Percentiles rank a stretch among this genome's conserved stretches.
Evolutionary conservation across 1,140 invertebrate genomes (phyloP).

Genomic region (Drosophila eugracilis): DNA sequence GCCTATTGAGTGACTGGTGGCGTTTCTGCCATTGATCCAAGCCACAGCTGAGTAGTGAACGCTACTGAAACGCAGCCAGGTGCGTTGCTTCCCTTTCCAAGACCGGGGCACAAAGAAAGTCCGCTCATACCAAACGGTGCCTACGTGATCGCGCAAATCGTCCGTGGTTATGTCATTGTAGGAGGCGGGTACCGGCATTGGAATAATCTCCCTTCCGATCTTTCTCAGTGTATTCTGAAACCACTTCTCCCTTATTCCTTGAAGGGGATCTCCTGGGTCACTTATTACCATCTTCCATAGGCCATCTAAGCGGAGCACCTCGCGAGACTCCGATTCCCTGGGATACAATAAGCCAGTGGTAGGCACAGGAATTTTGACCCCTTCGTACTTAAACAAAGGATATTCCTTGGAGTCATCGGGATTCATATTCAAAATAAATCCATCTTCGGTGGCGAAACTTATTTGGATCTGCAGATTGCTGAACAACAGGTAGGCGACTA

Average conservation of each 20-base stretch:
- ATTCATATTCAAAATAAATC: background rate
- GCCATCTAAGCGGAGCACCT: constrained; percentile 91
- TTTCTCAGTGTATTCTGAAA: constrained; percentile 85
- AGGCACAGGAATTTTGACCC: constrained; percentile 16
- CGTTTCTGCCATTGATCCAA: constrained; percentile 93
- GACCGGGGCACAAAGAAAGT: constrained; percentile 90
- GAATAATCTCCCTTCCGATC: constrained; percentile 80
- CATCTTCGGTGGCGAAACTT: background rate
- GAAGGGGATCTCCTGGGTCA: constrained; percentile 87
- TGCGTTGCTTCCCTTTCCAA: constrained; percentile 89
- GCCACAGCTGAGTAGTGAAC: constrained; percentile 94
- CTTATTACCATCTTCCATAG: constrained; percentile 94
- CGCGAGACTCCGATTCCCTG: constrained; percentile 91
- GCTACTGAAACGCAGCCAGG: constrained; percentile 95
- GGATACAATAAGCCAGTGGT: constrained; percentile 91
- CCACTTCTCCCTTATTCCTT: constrained; percentile 92
- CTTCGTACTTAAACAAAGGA: constrained; percentile 35
- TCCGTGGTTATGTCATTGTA: constrained; percentile 97
- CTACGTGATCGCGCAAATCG: constrained; percentile 94
- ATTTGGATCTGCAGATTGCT: background rate
- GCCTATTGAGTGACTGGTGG: constrained; percentile 94
- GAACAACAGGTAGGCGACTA: background rate
- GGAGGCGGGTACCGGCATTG: constrained; percentile 97
- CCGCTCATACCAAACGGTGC: constrained; percentile 96
- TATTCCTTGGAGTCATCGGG: background rate